Percentiles rank a stretch among this genome's conserved stretches.
Evolutionary conservation across 92 coral and sea anemone genomes (phyloP).

Genomic region (Siderastrea radians): DNA sequence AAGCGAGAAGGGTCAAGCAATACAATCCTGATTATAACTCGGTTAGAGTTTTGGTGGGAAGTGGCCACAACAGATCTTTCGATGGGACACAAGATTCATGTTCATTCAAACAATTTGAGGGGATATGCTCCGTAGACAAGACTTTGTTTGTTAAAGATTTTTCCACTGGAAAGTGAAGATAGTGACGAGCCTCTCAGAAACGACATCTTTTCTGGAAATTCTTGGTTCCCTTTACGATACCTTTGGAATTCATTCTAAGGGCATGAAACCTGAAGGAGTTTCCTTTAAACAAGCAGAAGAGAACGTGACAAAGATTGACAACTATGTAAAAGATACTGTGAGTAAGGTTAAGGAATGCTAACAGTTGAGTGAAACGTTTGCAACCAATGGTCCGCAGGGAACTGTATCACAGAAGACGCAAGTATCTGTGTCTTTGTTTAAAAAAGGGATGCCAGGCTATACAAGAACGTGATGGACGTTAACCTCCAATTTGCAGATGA

Average conservation of each 20-base stretch:
- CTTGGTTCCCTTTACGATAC: constrained; percentile 49
- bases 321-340: background rate
- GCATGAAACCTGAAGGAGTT: constrained; percentile 28
- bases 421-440: background rate
- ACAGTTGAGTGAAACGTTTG: background rate
- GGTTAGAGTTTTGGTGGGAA: constrained; percentile 18
- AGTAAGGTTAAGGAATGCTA: background rate
- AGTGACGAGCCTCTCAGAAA: constrained; percentile 59
- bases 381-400: constrained; percentile 41
- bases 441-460: background rate
- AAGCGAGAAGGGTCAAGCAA: constrained; percentile 16
- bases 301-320: background rate
- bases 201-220: constrained; percentile 39
- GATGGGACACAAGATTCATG: constrained; percentile 64
- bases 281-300: constrained; percentile 20
- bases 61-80: constrained; percentile 34
- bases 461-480: constrained; percentile 1
- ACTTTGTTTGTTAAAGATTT: constrained; percentile 50
- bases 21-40: constrained; percentile 36
- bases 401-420: constrained; percentile 41
- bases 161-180: constrained; percentile 52
- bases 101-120: constrained; percentile 50
- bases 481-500: constrained; percentile 36
- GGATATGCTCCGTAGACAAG: constrained; percentile 53
- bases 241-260: constrained; percentile 61